Base-by-base conservation (phyloP, 2,797 vertebrate genomes). In the Iguana delicatissima region DNA sequence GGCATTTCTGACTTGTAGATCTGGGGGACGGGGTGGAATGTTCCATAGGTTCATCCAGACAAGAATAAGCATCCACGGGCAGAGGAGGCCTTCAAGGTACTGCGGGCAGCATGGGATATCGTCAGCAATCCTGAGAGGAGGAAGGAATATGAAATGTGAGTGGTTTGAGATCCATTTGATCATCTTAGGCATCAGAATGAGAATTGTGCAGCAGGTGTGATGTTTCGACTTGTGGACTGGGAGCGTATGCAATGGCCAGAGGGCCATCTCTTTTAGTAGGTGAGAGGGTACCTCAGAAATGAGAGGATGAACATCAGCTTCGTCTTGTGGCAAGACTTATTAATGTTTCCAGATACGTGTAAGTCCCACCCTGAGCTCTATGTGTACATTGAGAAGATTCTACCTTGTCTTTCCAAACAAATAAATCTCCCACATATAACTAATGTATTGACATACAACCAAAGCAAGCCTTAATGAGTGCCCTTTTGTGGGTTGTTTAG, bases 1-100 rank as follows among this genome's bases (percentile, higher is more conserved):
- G 38, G 12, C 4, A 14, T 76, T 69, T 87, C 80, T 91, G 35
- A 91, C 85, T 67, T 87, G 29, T 83, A 83, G 85, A 22, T 67
- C 79, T 83, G 12, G 72, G 86, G 72, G 32, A 26, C 38, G 72
- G 80, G 76, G 9, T 73, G 76, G 83, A 79, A 29, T 92, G 50
- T 86, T 93, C 91, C 94, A 92, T 95, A 99, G 99, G 98, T 99
- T 91, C 99, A 99, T 96, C 99, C 99, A 67, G 99, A 99, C 95
- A 99, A 99, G 96, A 99, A 99, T 94, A 98, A 98, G 95, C 99
- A 99, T 95, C 99, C 99, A 1, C 97, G 97, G 67, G 98, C 99
- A 20, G 99, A 99, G 93, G 99, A 98, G 94, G 99, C 99, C 1
- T 99, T 99, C 97, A 99, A 99, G 96, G 98, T 99, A 90, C 97